phyloP scores from a whole-genome alignment of 2,797 vertebrate species.

The Sebastes hubbsi region DNA sequence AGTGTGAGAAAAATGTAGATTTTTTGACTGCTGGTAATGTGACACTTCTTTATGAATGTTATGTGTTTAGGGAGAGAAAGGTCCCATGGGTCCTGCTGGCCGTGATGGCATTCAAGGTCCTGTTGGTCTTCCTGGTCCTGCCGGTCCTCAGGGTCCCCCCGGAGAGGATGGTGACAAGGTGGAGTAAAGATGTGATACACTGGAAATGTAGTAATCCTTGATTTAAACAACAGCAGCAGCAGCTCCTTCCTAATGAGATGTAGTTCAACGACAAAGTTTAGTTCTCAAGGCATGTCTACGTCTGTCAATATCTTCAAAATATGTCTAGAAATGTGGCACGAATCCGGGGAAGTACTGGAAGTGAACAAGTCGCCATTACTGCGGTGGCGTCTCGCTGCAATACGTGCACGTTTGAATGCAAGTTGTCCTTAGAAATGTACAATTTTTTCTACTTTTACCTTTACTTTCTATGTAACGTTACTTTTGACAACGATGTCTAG shows the following conservation, averaged over 20 bases:
- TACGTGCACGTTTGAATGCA: too few species aligned
- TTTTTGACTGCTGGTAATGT: background rate
- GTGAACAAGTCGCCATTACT: too few species aligned
- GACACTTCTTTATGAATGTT: background rate
- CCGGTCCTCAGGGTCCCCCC: constrained; percentile 94
- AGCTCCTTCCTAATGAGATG: background rate
- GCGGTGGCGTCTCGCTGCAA: too few species aligned
- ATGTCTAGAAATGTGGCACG: background rate
- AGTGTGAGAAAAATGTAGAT: background rate
- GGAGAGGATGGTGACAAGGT: constrained; percentile 99
- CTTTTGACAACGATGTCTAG: too few species aligned
- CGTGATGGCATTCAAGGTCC: constrained; percentile 97
- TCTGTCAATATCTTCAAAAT: background rate
- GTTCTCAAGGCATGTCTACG: background rate
- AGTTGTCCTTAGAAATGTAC: too few species aligned
- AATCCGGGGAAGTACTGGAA: too few species aligned
- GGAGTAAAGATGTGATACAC: background rate
- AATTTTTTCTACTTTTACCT: too few species aligned
- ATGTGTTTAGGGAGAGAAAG: constrained; percentile 93
- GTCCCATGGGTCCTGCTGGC: constrained; percentile 94
- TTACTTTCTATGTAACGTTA: too few species aligned
- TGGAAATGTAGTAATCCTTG: background rate
- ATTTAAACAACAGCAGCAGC: background rate
- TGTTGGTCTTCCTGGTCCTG: constrained; percentile 95
- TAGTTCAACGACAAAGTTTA: background rate